A percentile compares a stretch with the other conserved stretches of the same genome.
Evolutionary conservation across 2,113 vertebrate species (phyloP).

Genomic region (Lophura nycthemera): DNA sequence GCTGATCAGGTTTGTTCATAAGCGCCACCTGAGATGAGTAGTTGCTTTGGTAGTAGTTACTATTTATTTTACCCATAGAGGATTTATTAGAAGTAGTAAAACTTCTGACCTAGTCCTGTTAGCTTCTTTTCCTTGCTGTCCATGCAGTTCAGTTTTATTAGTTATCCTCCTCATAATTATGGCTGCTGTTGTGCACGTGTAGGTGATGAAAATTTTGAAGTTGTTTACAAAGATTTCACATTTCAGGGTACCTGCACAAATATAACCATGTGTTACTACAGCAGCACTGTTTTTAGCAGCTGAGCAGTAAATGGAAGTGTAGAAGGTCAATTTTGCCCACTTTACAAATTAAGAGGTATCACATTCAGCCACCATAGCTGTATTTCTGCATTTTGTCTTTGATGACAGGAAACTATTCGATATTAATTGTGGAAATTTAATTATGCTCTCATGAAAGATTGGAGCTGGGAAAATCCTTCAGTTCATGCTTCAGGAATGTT

Average conservation of each 20-base stretch:
- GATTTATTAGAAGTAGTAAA: slow-evolving; percentile 8
- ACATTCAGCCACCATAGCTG: background rate
- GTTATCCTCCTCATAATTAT: background rate
- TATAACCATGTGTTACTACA: background rate
- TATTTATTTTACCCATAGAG: background rate
- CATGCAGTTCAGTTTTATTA: background rate
- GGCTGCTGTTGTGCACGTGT: background rate
- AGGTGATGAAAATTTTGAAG: background rate
- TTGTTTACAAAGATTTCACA: background rate
- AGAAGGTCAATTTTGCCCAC: background rate
- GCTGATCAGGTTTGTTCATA: slow-evolving; percentile 86
- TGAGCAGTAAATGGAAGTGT: background rate
- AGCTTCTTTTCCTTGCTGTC: slow-evolving; percentile 17
- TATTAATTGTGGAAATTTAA: background rate
- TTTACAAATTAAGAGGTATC: background rate
- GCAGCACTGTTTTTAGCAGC: background rate
- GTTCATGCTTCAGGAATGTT: background rate
- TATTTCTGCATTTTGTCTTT: background rate
- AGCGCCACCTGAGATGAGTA: background rate
- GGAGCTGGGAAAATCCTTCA: background rate
- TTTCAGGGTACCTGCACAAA: background rate
- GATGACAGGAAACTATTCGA: background rate
- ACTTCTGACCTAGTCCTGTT: background rate
- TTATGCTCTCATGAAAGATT: background rate
- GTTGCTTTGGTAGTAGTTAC: slow-evolving; percentile 41